Base-by-base conservation (phyloP, 2,113 vertebrate genomes). In the Smithornis capensis region DNA sequence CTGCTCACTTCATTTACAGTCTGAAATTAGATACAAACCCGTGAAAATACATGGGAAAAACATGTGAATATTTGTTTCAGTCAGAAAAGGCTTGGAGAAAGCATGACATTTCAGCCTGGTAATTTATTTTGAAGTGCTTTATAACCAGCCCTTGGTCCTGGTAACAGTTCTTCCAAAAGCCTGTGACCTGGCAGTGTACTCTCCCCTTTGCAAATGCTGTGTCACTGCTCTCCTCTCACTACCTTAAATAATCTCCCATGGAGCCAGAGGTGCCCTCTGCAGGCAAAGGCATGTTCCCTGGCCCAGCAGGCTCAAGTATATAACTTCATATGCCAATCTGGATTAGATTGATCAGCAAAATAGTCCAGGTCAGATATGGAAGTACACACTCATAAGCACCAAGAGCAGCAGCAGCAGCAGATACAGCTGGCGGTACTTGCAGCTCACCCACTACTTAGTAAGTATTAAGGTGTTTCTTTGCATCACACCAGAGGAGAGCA, bases 21-120 rank as follows among this genome's bases (percentile, higher is more conserved):
- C 71, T 70, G 91, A 91, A 92, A 93, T 83, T 62, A 81, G 64
- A 90, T 55, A 76, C 40, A 86, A 93, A 92, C 63, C 73, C 1
- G 0, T 84, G 88, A 83, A 89, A 93, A 83, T 83, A 76, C 69
- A 56, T 21, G 62, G 29, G n/a, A 53, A 81, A 93, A 85, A 64
- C 37, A 90, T 19, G 24, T 27, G 69, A 87, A 62, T 83, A 81
- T 93, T 95, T 57, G 67, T 64, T 84, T 80, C 37, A 70, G 47
- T 25, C 42, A 74, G 92, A 67, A 95, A 47, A 83, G 63, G 38
- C 95, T 95, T 70, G 93, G 87, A 93, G 65, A 83, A 94, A 87
- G 25, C 33, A 38, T 89, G 90, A 82, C 83, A 91, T 92, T 96
- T 84, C 69, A 92, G 65, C 56, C 44, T 79, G 73, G 60, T 71